Percentiles rank a stretch among this genome's conserved stretches.
These are phyloP conservation scores for Galeopsomyia nigrocyanea DNA, from an alignment of 2,888 invertebrate genomes.

Conservation along the genomic window DNA sequence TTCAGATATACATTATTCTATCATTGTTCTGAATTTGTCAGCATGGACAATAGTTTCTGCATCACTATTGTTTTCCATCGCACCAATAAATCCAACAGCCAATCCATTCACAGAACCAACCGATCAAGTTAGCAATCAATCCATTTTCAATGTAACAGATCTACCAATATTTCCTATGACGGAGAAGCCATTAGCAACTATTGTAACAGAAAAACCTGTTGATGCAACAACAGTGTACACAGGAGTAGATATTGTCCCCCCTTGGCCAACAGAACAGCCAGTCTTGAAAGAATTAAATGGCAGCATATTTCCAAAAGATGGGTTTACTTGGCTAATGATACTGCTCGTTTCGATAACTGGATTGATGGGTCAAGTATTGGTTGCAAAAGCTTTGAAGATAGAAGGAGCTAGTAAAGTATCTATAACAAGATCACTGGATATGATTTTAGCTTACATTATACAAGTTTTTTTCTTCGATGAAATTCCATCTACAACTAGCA, in stretches of 20 bases:
- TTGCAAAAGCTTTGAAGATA: constrained; percentile 68
- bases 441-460: constrained; percentile 68
- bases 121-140: too few species aligned
- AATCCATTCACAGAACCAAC: background rate
- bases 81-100: constrained; percentile 51
- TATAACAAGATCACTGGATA: constrained; percentile 69
- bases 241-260: too few species aligned
- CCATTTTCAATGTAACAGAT: too few species aligned
- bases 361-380: constrained; percentile 67
- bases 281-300: too few species aligned
- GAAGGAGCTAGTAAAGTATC: constrained; percentile 70
- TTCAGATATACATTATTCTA: constrained; percentile 68
- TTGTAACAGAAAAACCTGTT: too few species aligned
- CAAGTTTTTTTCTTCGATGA: constrained; percentile 69
- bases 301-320: constrained; percentile 56
- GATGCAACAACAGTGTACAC: too few species aligned
- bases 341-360: constrained; percentile 64
- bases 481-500: constrained; percentile 65
- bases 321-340: constrained; percentile 62
- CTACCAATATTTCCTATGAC: too few species aligned
- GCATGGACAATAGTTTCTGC: constrained; percentile 66
- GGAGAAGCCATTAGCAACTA: too few species aligned
- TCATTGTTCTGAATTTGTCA: constrained; percentile 68
- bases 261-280: too few species aligned
- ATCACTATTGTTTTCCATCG: constrained; percentile 58